phyloP scores from a whole-genome alignment of 2,888 invertebrate genomes.

The Eupelmus urozonus region DNA sequence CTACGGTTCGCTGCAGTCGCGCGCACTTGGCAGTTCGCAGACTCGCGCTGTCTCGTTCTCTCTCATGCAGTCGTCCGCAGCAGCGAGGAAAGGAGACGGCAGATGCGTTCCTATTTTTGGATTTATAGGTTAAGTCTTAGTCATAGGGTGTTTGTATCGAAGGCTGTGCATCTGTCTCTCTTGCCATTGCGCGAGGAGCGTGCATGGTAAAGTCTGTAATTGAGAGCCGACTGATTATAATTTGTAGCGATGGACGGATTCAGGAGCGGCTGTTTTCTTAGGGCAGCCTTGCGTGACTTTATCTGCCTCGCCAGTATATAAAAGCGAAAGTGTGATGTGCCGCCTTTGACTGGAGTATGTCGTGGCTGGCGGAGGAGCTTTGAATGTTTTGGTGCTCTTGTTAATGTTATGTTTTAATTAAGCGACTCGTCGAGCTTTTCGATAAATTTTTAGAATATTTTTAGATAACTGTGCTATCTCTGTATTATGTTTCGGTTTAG shows the following conservation, averaged over 20 bases:
- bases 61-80: too few relatives aligned
- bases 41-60: neutral
- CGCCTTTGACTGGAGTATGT: neutral
- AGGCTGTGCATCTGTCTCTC: constrained; percentile 2
- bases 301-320: constrained; percentile 13
- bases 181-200: neutral
- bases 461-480: constrained; percentile 7
- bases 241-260: neutral
- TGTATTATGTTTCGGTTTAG: neutral
- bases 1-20: neutral
- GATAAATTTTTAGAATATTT: neutral
- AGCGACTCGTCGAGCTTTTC: too few relatives aligned
- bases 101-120: constrained; percentile 28
- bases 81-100: neutral
- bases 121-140: constrained; percentile 54
- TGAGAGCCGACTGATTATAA: constrained; percentile 20
- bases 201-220: constrained; percentile 1
- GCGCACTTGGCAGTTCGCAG: neutral
- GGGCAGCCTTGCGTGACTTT: constrained; percentile 5
- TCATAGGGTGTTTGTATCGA: constrained; percentile 31
- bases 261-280: constrained; percentile 19
- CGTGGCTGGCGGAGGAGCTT: neutral
- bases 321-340: constrained; percentile 26
- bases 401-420: too few relatives aligned
- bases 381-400: too few relatives aligned